Percentiles rank a stretch among this genome's conserved stretches.
Evolutionary conservation across 2,113 vertebrate genomes (phyloP).

Genomic region (rat (Rattus norvegicus)): DNA sequence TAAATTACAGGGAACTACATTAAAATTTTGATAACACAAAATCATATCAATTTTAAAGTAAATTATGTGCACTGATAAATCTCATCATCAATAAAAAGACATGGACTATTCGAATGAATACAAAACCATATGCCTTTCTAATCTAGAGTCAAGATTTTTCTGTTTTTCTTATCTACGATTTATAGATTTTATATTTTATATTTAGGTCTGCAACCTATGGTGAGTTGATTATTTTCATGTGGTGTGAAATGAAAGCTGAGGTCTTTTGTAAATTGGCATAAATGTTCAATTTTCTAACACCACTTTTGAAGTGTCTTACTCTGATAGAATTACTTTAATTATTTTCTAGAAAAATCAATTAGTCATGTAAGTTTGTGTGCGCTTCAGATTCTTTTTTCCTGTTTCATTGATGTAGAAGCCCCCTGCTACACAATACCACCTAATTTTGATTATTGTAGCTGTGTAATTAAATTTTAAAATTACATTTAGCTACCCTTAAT

Average conservation of each 20-base stretch:
- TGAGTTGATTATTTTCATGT: constrained; percentile 12
- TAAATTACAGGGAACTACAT: neutral
- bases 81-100: no score
- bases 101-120: neutral
- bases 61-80: neutral
- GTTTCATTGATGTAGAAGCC: neutral
- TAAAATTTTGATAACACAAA: constrained; percentile 29
- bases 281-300: constrained; percentile 35
- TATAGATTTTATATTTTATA: constrained; percentile 23
- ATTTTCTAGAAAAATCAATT: constrained; percentile 47
- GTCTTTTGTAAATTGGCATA: neutral
- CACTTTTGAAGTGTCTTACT: neutral
- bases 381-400: constrained; percentile 29
- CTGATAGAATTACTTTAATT: neutral
- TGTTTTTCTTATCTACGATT: neutral
- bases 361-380: neutral
- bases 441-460: constrained; percentile 40
- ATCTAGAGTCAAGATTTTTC: neutral
- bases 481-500: constrained; percentile 29
- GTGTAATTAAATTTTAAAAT: constrained; percentile 51
- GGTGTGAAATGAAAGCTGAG: neutral
- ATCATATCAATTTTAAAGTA: neutral
- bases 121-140: neutral
- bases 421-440: constrained; percentile 3
- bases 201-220: neutral